Percentiles rank a stretch among this genome's conserved stretches.
Evolutionary conservation across 2,888 invertebrate species (phyloP).

Genomic region (Pseudococcus viburni): DNA sequence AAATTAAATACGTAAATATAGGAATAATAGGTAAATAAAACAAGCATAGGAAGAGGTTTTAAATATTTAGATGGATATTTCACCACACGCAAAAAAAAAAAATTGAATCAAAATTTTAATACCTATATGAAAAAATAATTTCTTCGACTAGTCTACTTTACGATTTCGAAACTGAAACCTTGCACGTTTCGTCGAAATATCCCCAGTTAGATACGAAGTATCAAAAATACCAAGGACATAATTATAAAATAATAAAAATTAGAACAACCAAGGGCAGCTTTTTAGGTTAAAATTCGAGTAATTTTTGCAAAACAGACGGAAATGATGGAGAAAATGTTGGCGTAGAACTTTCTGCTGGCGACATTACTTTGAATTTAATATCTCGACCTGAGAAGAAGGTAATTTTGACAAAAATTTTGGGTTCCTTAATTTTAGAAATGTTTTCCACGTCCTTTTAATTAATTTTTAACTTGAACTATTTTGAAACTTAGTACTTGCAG

Average conservation of each 20-base stretch:
- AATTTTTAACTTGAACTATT: constrained; percentile 47
- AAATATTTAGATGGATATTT: too few species aligned
- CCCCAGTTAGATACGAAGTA: too few species aligned
- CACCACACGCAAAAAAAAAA: too few species aligned
- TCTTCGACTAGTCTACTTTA: too few species aligned
- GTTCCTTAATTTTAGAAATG: constrained; percentile 46
- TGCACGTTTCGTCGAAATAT: too few species aligned
- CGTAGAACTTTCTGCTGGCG: background rate
- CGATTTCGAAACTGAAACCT: too few species aligned
- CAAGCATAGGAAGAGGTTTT: too few species aligned
- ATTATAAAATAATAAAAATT: constrained; percentile 30
- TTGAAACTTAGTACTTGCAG: constrained; percentile 15
- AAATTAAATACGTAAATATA: too few species aligned
- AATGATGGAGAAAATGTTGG: background rate
- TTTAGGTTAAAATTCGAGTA: background rate
- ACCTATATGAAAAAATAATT: too few species aligned
- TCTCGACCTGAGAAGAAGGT: constrained; percentile 3
- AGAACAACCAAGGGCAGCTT: background rate
- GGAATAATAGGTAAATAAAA: too few species aligned
- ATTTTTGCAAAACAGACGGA: constrained; percentile 31
- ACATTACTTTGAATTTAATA: constrained; percentile 20
- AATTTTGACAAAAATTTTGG: constrained; percentile 53
- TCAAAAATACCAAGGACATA: background rate
- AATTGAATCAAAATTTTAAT: too few species aligned
- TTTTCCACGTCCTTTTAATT: constrained; percentile 50